Conservation (phyloP, 2,888 invertebrate genomes). For the Drosophila anomelani region DNA sequence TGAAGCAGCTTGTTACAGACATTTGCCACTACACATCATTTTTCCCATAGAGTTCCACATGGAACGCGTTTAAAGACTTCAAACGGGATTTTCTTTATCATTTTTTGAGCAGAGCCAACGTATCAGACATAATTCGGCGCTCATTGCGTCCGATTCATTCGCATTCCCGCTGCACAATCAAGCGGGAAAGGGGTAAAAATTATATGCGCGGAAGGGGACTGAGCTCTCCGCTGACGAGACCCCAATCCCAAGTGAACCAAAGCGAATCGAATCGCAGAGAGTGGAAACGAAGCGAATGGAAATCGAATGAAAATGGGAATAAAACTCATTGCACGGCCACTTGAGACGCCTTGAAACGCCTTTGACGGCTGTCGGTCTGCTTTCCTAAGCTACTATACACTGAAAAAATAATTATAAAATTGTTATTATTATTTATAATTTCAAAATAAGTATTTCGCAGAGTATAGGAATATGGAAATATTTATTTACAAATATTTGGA, state of each 20-base stretch:
- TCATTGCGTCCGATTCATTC: conserved; percentile 10
- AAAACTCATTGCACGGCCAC: conserved; percentile 58
- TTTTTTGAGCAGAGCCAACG: conserved; percentile 7
- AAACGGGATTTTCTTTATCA: conserved; percentile 13
- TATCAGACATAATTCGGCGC: conserved; percentile 30
- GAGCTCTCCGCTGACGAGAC: conserved; percentile 22
- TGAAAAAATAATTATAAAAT: background rate
- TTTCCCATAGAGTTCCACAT: background rate
- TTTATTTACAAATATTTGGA: background rate
- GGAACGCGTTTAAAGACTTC: background rate
- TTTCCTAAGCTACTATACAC: conserved; percentile 9
- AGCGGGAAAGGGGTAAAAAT: conserved; percentile 17
- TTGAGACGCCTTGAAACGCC: conserved; percentile 60
- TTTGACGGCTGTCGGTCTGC: conserved; percentile 35
- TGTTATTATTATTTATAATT: no score
- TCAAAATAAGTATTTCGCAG: background rate
- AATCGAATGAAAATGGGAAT: conserved; percentile 49
- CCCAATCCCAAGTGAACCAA: conserved; percentile 41
- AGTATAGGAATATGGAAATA: background rate
- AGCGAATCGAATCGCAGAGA: conserved; percentile 51
- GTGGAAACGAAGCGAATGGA: conserved; percentile 45
- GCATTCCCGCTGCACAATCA: conserved; percentile 50
- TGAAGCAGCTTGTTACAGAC: background rate
- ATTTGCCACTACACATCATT: background rate
- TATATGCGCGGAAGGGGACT: background rate